Evolutionary conservation across 2,113 vertebrate genomes (phyloP).

Genomic region (Centropus unirufus): DNA sequence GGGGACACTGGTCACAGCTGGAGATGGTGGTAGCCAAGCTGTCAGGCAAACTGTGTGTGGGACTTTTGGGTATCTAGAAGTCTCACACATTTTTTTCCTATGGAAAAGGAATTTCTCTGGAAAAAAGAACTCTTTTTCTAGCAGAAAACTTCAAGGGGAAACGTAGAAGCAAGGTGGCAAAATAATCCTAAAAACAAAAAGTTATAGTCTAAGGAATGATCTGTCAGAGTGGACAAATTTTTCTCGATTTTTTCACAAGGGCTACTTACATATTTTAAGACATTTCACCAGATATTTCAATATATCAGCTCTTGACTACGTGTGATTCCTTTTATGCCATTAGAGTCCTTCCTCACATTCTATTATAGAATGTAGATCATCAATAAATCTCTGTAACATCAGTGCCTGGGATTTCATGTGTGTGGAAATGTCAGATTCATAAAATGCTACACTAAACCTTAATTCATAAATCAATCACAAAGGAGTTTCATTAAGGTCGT

Average conservation of each 20-base stretch:
- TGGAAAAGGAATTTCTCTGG: neutral
- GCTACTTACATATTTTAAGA: neutral
- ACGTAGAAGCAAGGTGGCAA: neutral
- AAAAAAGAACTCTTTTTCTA: no score
- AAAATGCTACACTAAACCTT: neutral
- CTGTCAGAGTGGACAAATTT: neutral
- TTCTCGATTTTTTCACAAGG: neutral
- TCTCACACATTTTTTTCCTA: neutral
- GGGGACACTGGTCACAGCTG: fast-evolving
- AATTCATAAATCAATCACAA: neutral
- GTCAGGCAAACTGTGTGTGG: neutral
- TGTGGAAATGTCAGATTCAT: conserved; percentile 9
- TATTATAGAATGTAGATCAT: neutral
- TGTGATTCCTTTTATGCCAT: neutral
- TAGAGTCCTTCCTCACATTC: neutral
- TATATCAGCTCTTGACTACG: neutral
- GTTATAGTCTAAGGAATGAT: neutral
- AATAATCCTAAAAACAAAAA: neutral
- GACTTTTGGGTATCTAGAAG: neutral
- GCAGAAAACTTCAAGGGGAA: neutral
- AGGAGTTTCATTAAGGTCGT: neutral
- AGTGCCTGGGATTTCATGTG: neutral
- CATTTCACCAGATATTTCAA: neutral
- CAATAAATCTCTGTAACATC: neutral
- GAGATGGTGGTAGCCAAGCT: fast-evolving